A percentile compares a stretch with the other conserved stretches of the same genome.
Conservation (phyloP, 1,140 invertebrate genomes). For the Drosophila carrolli region DNA sequence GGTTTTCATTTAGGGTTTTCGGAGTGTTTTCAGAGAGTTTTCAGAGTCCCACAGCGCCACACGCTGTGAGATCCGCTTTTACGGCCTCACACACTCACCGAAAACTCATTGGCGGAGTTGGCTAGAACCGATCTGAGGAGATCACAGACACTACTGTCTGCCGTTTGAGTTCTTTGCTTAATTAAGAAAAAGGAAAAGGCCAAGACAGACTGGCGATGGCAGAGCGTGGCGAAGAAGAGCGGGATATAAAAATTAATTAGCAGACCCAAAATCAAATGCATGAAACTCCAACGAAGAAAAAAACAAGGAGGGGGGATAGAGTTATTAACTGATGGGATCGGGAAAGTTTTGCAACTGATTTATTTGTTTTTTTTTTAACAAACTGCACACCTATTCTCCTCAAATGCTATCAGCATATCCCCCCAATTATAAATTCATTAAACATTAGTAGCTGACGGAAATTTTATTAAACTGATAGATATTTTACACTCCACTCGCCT, state of each 20-base stretch:
- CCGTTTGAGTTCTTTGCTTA: conserved; percentile 74
- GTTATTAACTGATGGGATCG: background rate
- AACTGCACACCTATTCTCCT: background rate
- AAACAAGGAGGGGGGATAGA: too few species aligned
- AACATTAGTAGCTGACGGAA: background rate
- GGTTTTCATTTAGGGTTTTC: conserved; percentile 2
- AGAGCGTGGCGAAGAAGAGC: conserved; percentile 66
- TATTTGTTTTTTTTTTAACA: background rate
- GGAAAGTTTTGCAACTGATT: background rate
- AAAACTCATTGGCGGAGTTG: background rate
- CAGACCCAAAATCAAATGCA: conserved; percentile 56
- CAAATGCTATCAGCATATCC: too few species aligned
- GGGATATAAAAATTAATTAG: conserved; percentile 80
- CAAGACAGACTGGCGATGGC: background rate
- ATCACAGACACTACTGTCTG: conserved; percentile 37
- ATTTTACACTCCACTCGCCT: conserved; percentile 21
- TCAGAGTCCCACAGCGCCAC: conserved; percentile 39
- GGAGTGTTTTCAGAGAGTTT: background rate
- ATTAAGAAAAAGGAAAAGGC: conserved; percentile 69
- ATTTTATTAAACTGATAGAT: background rate
- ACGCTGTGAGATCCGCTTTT: conserved; percentile 64
- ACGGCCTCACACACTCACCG: conserved; percentile 34
- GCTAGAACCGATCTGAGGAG: conserved; percentile 15
- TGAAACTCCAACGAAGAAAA: conserved; percentile 7
- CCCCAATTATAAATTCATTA: background rate